phyloP scores from a whole-genome alignment of 2,797 vertebrate species.

The Myotis pilosus region DNA sequence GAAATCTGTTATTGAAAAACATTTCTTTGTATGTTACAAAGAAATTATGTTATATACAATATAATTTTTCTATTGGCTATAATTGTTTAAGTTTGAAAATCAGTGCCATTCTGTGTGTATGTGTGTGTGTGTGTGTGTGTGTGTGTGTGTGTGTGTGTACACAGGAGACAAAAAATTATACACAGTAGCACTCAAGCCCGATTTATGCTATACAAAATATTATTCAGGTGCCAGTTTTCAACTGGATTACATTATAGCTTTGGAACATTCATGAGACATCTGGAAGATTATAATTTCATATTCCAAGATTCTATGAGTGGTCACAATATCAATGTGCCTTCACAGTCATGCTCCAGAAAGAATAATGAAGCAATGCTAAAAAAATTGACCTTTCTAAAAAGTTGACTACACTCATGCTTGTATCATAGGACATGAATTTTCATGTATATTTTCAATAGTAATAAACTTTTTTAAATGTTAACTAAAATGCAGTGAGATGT shows the following conservation, averaged over 20 bases:
- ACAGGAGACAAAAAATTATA: background rate
- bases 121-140: background rate
- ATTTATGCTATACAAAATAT: background rate
- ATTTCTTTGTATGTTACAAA: background rate
- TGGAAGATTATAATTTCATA: background rate
- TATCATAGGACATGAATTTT: background rate
- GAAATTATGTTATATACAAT: background rate
- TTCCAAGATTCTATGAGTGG: background rate
- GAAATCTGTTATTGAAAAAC: slow-evolving; percentile 4
- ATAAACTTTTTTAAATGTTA: background rate
- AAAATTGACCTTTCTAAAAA: background rate
- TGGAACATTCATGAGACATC: background rate
- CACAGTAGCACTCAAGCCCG: background rate
- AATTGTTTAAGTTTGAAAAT: background rate
- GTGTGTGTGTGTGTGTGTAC: background rate
- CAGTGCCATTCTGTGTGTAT: background rate
- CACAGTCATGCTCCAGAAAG: background rate
- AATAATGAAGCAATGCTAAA: background rate
- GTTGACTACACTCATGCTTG: background rate
- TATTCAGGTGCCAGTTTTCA: background rate
- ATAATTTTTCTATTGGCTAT: background rate
- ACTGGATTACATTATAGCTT: background rate
- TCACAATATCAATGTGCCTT: background rate
- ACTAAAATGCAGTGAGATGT: background rate
- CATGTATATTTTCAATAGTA: background rate